phyloP scores from a whole-genome alignment of 2,113 vertebrate genomes.

The Condylura cristata region DNA sequence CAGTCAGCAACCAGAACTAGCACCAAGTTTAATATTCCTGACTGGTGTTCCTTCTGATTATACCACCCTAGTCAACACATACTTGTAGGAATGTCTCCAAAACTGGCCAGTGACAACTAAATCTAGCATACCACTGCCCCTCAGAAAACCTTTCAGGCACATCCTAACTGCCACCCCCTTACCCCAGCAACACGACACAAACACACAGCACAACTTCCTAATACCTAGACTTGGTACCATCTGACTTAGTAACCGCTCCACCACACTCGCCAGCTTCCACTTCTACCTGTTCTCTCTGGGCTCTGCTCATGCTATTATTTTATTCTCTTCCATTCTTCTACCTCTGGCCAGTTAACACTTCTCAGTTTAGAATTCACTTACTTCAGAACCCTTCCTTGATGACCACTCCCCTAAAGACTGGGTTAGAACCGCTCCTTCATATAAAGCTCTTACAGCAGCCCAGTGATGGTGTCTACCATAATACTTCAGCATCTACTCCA shows the following conservation, averaged over 20 bases:
- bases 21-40: neutral
- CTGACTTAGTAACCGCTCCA: neutral
- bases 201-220: neutral
- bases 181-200: no score
- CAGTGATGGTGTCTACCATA: neutral
- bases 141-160: neutral
- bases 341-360: neutral
- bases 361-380: neutral
- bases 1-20: neutral
- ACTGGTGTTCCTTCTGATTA: neutral
- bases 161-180: accelerated
- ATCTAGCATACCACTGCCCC: neutral
- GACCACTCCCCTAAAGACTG: neutral
- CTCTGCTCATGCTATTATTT: neutral
- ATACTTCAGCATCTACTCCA: neutral
- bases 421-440: neutral
- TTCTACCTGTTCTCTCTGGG: neutral
- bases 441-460: neutral
- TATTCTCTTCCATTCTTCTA: neutral
- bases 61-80: neutral
- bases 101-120: neutral
- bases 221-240: neutral
- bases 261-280: accelerated
- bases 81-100: neutral
- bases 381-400: slow-evolving; percentile 15